phyloP scores from a whole-genome alignment of 1,140 invertebrate species.

The Nilaparvata lugens region DNA sequence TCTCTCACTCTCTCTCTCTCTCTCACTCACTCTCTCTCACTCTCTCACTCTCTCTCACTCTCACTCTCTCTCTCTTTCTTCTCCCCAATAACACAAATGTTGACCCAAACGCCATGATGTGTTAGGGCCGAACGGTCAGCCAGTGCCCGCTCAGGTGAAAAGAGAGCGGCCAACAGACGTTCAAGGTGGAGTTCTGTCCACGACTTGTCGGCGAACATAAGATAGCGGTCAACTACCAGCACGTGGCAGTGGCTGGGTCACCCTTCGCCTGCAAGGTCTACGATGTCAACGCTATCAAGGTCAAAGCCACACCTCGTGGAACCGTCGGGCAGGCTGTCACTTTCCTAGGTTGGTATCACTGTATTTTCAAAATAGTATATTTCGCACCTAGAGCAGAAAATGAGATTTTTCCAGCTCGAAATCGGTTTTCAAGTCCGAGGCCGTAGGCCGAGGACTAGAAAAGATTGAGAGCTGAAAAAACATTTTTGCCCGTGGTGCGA shows the following conservation, averaged over 20 bases:
- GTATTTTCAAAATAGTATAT: too few species aligned
- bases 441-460: too few species aligned
- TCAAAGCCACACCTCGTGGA: constrained; percentile 82
- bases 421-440: too few species aligned
- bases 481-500: too few species aligned
- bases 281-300: constrained; percentile 88
- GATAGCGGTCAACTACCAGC: constrained; percentile 72
- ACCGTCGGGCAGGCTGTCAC: constrained; percentile 88
- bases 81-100: neutral
- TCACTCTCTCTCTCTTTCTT: neutral
- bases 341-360: constrained; percentile 67
- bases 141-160: constrained; percentile 80
- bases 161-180: constrained; percentile 55
- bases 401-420: too few species aligned
- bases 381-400: too few species aligned
- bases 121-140: constrained; percentile 74
- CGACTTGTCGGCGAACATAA: constrained; percentile 81
- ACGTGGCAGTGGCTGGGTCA: constrained; percentile 69
- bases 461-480: too few species aligned
- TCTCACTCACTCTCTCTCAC: neutral
- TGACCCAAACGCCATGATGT: neutral
- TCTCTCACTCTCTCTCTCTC: neutral
- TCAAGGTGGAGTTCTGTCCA: constrained; percentile 79
- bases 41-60: neutral
- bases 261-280: constrained; percentile 92